Base-by-base conservation (phyloP, 2,113 vertebrate genomes). In the Labeo rohita region DNA sequence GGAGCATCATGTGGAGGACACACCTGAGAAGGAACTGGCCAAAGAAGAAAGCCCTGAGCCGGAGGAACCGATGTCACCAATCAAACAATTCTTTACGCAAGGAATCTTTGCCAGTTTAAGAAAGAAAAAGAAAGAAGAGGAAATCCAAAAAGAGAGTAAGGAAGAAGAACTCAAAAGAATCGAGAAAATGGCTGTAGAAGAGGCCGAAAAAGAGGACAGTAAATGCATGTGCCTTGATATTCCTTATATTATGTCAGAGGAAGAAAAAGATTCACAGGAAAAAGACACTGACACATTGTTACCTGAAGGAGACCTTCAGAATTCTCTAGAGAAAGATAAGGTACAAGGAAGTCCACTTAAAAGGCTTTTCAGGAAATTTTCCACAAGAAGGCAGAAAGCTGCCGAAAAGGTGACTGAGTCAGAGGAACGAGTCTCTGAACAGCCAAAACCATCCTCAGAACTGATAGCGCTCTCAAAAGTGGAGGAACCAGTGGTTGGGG, bases 81-180 rank as follows among this genome's bases (percentile, higher is more conserved):
- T 98, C 85, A 97, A 95, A 90, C 96, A 92, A 85, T 98, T 98
- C 93, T 98, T 98, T 89, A 95, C 94, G 6, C 96, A 96, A 34
- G 96, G 96, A 23, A 96, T 95, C 54, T 95, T 98, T 95, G 94
- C 95, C 5, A 95, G 95, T 80, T 95, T 97, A 89, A 93, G 93
- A 21, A 99, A 97, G 85, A 99, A 95, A 88, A 95, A 92, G 90
- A 97, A 97, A 49, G 95, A 96, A 2, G 93, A 95, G 3, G 91
- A 80, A 16, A 8, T 84, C 59, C 83, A 87, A 87, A 91, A 87
- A 74, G 89, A 92, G 15, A 77, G 80, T 65, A 28, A 78, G 15
- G 2, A 85, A 0, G 92, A 93, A 52, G 86, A 93, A 75, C 13
- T 89, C n/a, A 90, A 89, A 56, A n/a, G 18, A n/a, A 87, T 92